Evolutionary conservation across 2,797 vertebrate genomes (phyloP).

Genomic region (Pristis pectinata): DNA sequence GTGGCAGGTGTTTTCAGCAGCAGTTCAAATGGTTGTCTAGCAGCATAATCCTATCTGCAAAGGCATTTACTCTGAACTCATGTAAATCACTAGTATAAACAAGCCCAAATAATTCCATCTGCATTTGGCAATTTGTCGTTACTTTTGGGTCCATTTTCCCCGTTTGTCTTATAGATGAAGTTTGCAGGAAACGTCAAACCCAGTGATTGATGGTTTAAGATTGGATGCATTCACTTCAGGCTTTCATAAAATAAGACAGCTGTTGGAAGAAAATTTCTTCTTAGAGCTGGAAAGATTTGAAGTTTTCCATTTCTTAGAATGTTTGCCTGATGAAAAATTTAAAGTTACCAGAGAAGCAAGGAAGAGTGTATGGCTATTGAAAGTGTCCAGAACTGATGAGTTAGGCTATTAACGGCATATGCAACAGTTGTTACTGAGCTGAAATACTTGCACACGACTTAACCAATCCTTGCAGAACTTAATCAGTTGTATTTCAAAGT

Average conservation of each 20-base stretch:
- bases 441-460: background rate
- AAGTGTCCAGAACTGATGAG: conserved; percentile 53
- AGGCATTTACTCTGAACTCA: conserved; percentile 63
- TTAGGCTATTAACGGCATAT: background rate
- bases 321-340: conserved; percentile 60
- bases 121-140: conserved; percentile 66
- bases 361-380: conserved; percentile 71
- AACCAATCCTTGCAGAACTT: background rate
- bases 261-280: conserved; percentile 77
- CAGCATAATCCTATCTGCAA: conserved; percentile 61
- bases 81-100: conserved; percentile 71
- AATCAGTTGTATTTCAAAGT: background rate
- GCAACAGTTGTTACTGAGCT: too few species aligned
- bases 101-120: conserved; percentile 70
- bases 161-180: conserved; percentile 65
- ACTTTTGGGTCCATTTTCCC: conserved; percentile 60
- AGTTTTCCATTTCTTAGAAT: conserved; percentile 78
- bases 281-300: conserved; percentile 70
- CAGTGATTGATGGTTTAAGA: conserved; percentile 73
- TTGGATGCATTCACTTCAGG: conserved; percentile 75
- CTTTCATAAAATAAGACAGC: conserved; percentile 82
- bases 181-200: conserved; percentile 75
- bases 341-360: conserved; percentile 69
- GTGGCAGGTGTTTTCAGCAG: conserved; percentile 75
- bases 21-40: conserved; percentile 62